Evolutionary conservation across 2,888 invertebrate genomes (phyloP).

Genomic region (Beris chalybata): DNA sequence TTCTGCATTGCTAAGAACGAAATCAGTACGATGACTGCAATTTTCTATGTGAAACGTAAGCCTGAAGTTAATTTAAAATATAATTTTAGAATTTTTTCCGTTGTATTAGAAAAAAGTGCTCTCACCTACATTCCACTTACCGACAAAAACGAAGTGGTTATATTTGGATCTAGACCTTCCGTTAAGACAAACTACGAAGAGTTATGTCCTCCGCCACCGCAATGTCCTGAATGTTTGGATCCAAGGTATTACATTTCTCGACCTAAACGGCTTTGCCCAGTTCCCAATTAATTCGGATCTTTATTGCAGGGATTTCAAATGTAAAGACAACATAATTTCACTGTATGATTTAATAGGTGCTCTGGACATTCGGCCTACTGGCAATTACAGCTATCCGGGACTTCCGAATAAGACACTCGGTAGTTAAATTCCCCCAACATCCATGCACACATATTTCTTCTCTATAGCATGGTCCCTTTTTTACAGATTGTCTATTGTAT

Average conservation of each 20-base stretch:
- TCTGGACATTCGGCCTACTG: constrained; percentile 60
- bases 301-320: constrained; percentile 57
- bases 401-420: constrained; percentile 51
- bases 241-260: constrained; percentile 19
- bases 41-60: constrained; percentile 68
- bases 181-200: constrained; percentile 62
- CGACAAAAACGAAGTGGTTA: constrained; percentile 52
- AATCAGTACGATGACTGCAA: constrained; percentile 76
- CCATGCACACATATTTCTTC: background rate
- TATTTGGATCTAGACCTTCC: constrained; percentile 66
- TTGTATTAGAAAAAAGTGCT: constrained; percentile 57
- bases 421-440: constrained; percentile 8
- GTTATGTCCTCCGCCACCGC: constrained; percentile 63
- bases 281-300: background rate
- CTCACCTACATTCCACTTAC: constrained; percentile 59
- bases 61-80: background rate
- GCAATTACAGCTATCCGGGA: constrained; percentile 63
- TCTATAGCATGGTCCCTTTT: background rate
- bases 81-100: background rate
- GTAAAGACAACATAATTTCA: constrained; percentile 62
- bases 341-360: constrained; percentile 62
- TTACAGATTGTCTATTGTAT: constrained; percentile 80
- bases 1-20: constrained; percentile 86
- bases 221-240: constrained; percentile 62
- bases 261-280: background rate